Percentiles rank a stretch among this genome's conserved stretches.
Evolutionary conservation across 2,113 vertebrate genomes (phyloP).

Genomic region (Eubucco bourcierii): DNA sequence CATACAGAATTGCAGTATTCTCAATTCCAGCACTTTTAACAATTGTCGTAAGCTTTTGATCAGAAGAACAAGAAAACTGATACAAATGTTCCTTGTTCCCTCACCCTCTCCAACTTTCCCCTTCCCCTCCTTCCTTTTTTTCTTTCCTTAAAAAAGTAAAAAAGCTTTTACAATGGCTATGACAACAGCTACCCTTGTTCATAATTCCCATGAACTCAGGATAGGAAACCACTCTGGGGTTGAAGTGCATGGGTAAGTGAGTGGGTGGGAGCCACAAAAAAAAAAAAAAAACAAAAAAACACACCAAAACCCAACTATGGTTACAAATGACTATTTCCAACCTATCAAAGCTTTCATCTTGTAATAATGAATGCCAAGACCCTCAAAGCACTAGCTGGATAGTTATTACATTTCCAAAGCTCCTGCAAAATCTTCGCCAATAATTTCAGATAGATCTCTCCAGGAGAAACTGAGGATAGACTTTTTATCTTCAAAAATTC

Average conservation of each 20-base stretch:
- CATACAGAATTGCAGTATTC: not conserved
- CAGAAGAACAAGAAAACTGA: constrained; percentile 49
- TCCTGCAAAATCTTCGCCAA: constrained; percentile 1
- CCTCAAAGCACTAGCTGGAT: not conserved
- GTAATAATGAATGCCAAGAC: not conserved
- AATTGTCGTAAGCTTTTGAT: constrained; percentile 53
- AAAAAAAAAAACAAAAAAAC: not conserved
- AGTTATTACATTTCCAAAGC: constrained; percentile 29
- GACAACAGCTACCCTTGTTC: constrained; percentile 64
- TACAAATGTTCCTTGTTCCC: constrained; percentile 39
- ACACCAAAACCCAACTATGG: too few relatives aligned
- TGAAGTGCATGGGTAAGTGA: constrained; percentile 44
- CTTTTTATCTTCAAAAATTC: not conserved
- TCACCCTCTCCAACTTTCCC: not conserved
- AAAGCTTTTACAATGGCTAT: constrained; percentile 14
- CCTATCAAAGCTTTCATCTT: constrained; percentile 66
- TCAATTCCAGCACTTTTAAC: not conserved
- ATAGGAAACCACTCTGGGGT: constrained; percentile 58
- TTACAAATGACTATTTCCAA: constrained; percentile 57
- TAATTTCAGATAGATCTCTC: constrained; percentile 2
- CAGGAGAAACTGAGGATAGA: not conserved
- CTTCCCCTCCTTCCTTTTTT: not conserved
- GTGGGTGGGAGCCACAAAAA: constrained; percentile 51
- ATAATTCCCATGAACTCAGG: constrained; percentile 67
- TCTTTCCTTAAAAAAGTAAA: not conserved